Evolutionary conservation across 2,113 vertebrate species (phyloP), one percentile per base, ranked within the genome.

Genomic region (Spilogale gracilis): DNA sequence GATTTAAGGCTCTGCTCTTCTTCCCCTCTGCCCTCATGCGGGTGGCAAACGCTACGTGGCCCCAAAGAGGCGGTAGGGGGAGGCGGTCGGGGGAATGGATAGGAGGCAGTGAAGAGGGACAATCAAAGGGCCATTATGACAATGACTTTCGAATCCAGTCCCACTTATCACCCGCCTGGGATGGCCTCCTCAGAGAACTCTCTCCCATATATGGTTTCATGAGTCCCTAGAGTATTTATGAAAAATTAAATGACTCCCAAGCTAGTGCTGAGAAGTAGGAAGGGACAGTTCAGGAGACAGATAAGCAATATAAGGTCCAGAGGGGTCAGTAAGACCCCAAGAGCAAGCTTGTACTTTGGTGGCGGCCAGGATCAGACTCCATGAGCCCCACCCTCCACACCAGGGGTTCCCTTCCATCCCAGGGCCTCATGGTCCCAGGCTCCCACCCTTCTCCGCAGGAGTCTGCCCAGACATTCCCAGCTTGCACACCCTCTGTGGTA

Each of bases 231-330:
- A 76, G 95, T 95, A 96, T 95, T 93, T 89, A 48, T 79, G 84
- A 93, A 96, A 96, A 96, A 96, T 92, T 96, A 98, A 98, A 96
- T 88, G 95, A 81, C 67, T 94, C 58, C 97, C 58, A 96, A 95
- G 84, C 83, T 83, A 87, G 87, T 30, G 43, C 95, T 92, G 79
- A 96, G 92, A 78, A 93, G 73, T 73, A 81, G 78, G 73, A 86
- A 95, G 71, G 58, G 74, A 17, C 56, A 82, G 56, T 83, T 95
- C 86, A 79, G 79, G 63, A 63, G 89, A 93, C 67, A 95, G 58
- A 69, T n/a, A 43, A 86, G 21, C 94, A 96, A 90, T 13, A 3
- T 3, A 71, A 93, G 74, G 60, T 52, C 56, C 56, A 32, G 76
- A 79, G 69, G 65, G 81, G 25, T 86, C 79, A 63, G 48, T 2